Base-by-base conservation (phyloP, 1,140 invertebrate genomes). In the Agraylea sexmaculata region DNA sequence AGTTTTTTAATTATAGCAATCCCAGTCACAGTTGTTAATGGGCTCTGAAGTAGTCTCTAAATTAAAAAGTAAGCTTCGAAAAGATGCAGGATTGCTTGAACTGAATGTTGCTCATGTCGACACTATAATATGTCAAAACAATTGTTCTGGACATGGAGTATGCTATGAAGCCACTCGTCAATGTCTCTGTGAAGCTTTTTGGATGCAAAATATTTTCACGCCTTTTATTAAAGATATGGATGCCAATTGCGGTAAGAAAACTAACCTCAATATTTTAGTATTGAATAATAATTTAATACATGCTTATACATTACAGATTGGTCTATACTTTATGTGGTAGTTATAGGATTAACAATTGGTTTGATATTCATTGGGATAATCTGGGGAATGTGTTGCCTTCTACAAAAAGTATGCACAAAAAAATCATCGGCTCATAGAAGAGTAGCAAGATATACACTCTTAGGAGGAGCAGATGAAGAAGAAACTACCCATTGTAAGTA, bases 121-220 rank as follows among this genome's bases (percentile, higher is more conserved):
- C 53, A 87, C 87, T 10, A 71, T 75, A 43, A 70, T 91, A 31
- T 95, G 91, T 52, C 87, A 94, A 54, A 92, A 92, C 63, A 78
- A 87, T 60, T 95, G 90, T 66, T 93, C 90, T 25, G 83, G 82
- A 2, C 89, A 94, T 63, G 91, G 90, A 27, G 73, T 77, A 13
- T 95, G 91, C 61, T 79, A 92, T 61, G 78, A 84, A 55, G 73
- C 77, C 46, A 82, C 83, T 7, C 73, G 88, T 53, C 71, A 77
- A 35, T 96, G 91, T 54, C 68, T 85, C 33, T 96, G 91, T 66
- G 87, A 93, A 64, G 83, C 87, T 19, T 95, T 94, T 68, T 96
- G 90, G 90, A 94, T 94, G 87, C 80, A 89, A 63, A 72, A 74
- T 60, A 53, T 68, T 7, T 54, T 66, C 22, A 53, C 59, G 4